phyloP scores from a whole-genome alignment of 2,888 invertebrate species.

The Cacoxenus indagator region DNA sequence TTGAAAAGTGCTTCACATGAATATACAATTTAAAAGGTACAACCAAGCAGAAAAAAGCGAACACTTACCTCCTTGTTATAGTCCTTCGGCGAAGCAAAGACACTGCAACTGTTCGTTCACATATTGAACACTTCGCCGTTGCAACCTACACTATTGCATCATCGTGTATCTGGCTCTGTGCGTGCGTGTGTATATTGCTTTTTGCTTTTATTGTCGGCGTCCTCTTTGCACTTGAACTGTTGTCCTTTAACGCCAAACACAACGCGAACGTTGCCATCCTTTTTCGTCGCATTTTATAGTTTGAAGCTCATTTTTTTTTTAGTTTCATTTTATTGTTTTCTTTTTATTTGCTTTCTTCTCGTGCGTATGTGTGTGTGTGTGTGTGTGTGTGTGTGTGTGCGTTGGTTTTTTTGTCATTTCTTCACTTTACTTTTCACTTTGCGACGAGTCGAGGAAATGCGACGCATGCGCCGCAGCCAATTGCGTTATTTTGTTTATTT shows the following conservation, averaged over 20 bases:
- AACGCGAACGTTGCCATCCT: conserved; percentile 46
- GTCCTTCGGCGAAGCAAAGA: conserved; percentile 41
- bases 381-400: too few relatives aligned
- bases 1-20: too few relatives aligned
- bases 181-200: conserved; percentile 14
- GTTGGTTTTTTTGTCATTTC: conserved; percentile 28
- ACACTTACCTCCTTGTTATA: not conserved
- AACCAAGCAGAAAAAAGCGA: too few relatives aligned
- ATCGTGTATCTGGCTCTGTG: conserved; percentile 4
- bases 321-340: conserved; percentile 14
- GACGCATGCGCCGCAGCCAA: conserved; percentile 47
- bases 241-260: conserved; percentile 56
- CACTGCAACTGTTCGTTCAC: conserved; percentile 34
- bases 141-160: conserved; percentile 5
- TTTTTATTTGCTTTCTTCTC: conserved; percentile 1
- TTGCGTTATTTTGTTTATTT: conserved; percentile 13
- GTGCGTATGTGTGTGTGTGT: too few relatives aligned
- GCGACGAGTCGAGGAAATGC: conserved; percentile 34
- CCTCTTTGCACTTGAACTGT: conserved; percentile 69
- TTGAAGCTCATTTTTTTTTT: conserved; percentile 27
- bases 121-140: not conserved
- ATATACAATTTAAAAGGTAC: too few relatives aligned
- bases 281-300: conserved; percentile 43
- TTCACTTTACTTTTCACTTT: conserved; percentile 31
- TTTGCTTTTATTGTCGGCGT: conserved; percentile 44